These are phyloP conservation scores for Netelia virgata DNA, from an alignment of 2,888 invertebrate species.

Conservation along the genomic window DNA sequence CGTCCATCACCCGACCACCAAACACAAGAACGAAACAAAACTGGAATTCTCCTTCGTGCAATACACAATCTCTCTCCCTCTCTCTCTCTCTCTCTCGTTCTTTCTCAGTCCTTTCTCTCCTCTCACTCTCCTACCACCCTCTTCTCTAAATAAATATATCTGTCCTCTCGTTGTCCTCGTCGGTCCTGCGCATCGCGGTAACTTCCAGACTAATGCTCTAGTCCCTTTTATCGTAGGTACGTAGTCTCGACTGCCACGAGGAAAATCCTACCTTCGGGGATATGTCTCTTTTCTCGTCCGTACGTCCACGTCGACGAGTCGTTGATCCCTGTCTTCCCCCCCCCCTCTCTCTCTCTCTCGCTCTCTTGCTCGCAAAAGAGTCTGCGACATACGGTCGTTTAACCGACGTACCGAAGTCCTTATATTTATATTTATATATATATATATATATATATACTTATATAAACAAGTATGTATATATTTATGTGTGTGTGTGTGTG, in stretches of 20 bases:
- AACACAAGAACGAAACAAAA: neutral
- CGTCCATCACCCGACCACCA: constrained; percentile 14
- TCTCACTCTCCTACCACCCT: neutral
- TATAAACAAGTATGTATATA: too few relatives aligned
- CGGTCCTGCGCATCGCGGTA: too few relatives aligned
- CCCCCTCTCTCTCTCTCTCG: neutral
- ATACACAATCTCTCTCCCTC: neutral
- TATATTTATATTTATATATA: too few relatives aligned
- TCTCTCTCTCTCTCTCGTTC: neutral
- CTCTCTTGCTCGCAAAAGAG: neutral
- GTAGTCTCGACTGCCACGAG: neutral
- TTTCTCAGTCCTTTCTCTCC: neutral
- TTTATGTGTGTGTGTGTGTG: too few relatives aligned
- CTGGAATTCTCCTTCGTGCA: neutral
- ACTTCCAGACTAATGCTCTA: too few relatives aligned
- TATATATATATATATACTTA: too few relatives aligned
- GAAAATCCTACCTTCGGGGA: constrained; percentile 27
- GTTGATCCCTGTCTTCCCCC: constrained; percentile 60
- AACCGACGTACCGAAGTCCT: too few relatives aligned
- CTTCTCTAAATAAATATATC: neutral
- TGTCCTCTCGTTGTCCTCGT: too few relatives aligned
- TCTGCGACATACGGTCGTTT: constrained; percentile 39
- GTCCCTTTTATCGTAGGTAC: too few relatives aligned
- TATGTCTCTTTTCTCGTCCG: constrained; percentile 48
- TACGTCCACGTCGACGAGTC: constrained; percentile 41